Base-by-base conservation (phyloP, 2,113 vertebrate species). In the Micromys minutus region DNA sequence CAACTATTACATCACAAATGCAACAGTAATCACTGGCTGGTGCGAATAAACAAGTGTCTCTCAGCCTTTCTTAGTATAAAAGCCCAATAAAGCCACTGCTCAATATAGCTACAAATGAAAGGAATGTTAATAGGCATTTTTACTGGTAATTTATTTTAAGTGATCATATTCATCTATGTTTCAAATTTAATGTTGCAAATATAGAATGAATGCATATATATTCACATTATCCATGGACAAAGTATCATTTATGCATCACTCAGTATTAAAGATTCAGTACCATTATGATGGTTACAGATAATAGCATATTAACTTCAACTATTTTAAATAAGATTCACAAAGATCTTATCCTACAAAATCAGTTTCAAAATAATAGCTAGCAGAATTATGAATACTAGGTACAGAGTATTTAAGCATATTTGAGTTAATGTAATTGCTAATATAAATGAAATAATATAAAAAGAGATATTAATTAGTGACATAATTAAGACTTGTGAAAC, bases 131-230 rank as follows among this genome's bases (percentile, higher is more conserved):
- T 74, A 72, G 71, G 71, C 9, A 39, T 72, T 72, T 72, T 72
- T 72, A 22, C 19, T 72, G 19, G 71, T 22, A 72, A 72, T 72
- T 72, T 72, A 39, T 72, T 72, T 72, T 39, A 77, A 31, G 15
- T 85, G 10, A 2, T 85, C 15, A 13, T 0, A 89, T 0, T 69
- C 16, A 0, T 31, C 29, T 8, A 31, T 15, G 39, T 3, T 67
- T 31, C 0, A 95, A 11, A 0, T 94, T 31, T 11, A 19, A 0
- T 0, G 77, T 84, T 0, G 83, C 71, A 0, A 11, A 12, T 42
- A 96, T 75, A 0, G 95, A 91, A 0, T 87, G 93, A 0, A 94
- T 55, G 11, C 29, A 3, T 0, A 94, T 1, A 0, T 92, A 21
- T 1, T 81, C 7, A 0, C 75, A 72, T 0, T 81, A 55, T 5